Base-by-base conservation (phyloP, 2,888 invertebrate species). In the Zaprionus lineosus region DNA sequence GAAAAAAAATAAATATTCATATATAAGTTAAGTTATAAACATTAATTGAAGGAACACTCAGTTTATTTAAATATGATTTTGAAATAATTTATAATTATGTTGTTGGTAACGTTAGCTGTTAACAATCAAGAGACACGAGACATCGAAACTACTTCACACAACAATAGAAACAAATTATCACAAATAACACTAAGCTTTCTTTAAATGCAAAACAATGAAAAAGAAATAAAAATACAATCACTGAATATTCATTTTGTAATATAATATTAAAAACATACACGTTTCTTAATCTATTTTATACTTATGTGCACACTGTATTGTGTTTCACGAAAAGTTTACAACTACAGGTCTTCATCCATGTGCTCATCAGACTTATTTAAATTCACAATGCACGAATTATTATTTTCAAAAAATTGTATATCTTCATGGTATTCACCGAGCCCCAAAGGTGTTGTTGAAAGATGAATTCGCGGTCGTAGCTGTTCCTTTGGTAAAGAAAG, bases 321-420 rank as follows among this genome's bases (percentile, higher is more conserved):
- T 21, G 16, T 40, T 53, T 34, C 33, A 8, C 31, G 18, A 28
- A 36, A n/a, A n/a, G n/a, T 18, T 44, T 50, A 51, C 29, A 50
- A 66, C 84, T 85, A 75, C 60, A 86, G 61, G 39, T 81, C 90
- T 53, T 90, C 88, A 74, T 91, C 91, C 79, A 90, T 85, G 60
- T 84, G 84, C 51, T 85, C 81, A 52, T 85, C 81, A 81, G 81
- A 83, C 72, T 87, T 87, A 67, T 91, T 91, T 55, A 90, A 88
- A 81, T 91, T 91, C 71, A 91, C 88, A 78, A 89, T 90, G 68
- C 84, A 89, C 60, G 82, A 88, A 50, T 89, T 90, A 70, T 89
- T 89, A 53, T 88, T 84, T 53, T 88, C 86, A 26, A 86, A 77
- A 55, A 81, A 87, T 51, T 86, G 70, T 21, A 83, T 86, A 48